Conservation (phyloP, 2,888 invertebrate genomes). For the Leptinotarsa rubiginosa region DNA sequence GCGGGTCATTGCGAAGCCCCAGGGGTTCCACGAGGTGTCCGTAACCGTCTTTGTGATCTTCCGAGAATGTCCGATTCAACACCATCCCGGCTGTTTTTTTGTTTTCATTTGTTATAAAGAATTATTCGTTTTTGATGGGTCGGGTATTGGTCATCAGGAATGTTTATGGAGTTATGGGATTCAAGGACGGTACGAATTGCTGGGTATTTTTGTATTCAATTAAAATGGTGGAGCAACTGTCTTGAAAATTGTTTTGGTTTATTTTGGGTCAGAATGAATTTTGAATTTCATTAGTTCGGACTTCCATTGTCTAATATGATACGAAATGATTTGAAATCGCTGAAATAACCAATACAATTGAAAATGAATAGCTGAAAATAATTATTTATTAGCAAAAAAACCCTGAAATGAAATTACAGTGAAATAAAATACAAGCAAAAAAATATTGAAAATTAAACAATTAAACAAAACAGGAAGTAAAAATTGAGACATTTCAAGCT, state of each 20-base stretch:
- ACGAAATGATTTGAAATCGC: too few relatives aligned
- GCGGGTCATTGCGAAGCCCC: slow-evolving; percentile 35
- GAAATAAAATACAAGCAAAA: too few relatives aligned
- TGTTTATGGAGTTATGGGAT: slow-evolving; percentile 24
- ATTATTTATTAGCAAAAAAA: too few relatives aligned
- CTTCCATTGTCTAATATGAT: too few relatives aligned
- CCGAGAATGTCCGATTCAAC: slow-evolving; percentile 46
- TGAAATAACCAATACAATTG: too few relatives aligned
- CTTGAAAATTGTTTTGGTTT: background rate
- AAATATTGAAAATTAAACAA: too few relatives aligned
- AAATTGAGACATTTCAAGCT: too few relatives aligned
- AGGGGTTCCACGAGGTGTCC: slow-evolving; percentile 41
- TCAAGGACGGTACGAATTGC: slow-evolving; percentile 8
- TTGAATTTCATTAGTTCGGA: background rate
- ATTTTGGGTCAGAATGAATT: background rate
- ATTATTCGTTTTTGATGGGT: slow-evolving; percentile 36
- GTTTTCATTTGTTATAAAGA: slow-evolving; percentile 37
- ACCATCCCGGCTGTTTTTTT: slow-evolving; percentile 39
- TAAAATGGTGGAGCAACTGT: background rate
- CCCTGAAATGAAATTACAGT: too few relatives aligned
- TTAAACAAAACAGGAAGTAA: too few relatives aligned
- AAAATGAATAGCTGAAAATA: too few relatives aligned
- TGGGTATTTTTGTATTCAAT: slow-evolving; percentile 6
- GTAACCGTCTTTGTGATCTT: slow-evolving; percentile 41
- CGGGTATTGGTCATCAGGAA: slow-evolving; percentile 35